Evolutionary conservation across 35 echinoderm and acorn worm genomes (phyloP).

Genomic region (Ptychodera flava): DNA sequence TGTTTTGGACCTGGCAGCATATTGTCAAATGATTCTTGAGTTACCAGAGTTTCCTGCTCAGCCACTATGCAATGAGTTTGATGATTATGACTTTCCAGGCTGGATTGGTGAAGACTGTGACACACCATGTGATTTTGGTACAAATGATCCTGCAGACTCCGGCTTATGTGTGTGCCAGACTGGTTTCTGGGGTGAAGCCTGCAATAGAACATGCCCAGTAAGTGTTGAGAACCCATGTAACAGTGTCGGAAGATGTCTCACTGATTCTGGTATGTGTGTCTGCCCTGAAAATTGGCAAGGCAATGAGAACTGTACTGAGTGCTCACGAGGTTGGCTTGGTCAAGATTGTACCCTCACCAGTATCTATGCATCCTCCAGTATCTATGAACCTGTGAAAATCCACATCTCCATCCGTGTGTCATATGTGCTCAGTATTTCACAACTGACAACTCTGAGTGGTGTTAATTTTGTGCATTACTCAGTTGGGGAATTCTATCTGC

Average conservation of each 20-base stretch:
- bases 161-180: conserved; percentile 63
- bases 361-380: neutral
- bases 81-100: conserved; percentile 53
- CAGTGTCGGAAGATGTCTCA: conserved; percentile 48
- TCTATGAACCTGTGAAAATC: neutral
- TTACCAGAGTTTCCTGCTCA: conserved; percentile 56
- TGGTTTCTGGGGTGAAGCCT: conserved; percentile 59
- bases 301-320: conserved; percentile 19
- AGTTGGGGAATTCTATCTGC: conserved; percentile 60
- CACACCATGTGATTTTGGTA: conserved; percentile 56
- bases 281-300: conserved; percentile 78
- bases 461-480: conserved; percentile 41
- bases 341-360: conserved; percentile 6
- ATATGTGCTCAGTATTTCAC: conserved; percentile 50
- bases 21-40: conserved; percentile 43
- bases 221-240: conserved; percentile 56
- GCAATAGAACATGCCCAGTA: conserved; percentile 58
- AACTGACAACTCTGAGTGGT: conserved; percentile 67
- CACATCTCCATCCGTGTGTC: conserved; percentile 12
- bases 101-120: conserved; percentile 86
- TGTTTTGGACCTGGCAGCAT: conserved; percentile 54
- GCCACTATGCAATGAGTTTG: conserved; percentile 80
- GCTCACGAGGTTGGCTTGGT: conserved; percentile 48
- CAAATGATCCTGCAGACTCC: conserved; percentile 22
- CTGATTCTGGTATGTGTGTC: conserved; percentile 37